Conservation (phyloP, 2,113 vertebrate genomes). For the Sakesphorus luctuosus region DNA sequence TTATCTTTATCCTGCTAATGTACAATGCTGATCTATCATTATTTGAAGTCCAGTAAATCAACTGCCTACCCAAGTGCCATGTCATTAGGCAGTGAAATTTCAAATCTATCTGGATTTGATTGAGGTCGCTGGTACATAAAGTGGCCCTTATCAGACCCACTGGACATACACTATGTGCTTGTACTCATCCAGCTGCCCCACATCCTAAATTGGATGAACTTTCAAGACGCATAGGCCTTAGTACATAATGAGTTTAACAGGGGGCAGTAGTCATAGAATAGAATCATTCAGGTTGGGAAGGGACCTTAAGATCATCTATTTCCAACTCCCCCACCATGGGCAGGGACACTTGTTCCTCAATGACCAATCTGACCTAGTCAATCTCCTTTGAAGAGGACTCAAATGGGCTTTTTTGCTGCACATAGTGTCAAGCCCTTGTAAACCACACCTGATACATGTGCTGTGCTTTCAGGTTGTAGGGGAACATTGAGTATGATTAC, state of each 20-base stretch:
- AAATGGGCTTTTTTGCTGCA: neutral
- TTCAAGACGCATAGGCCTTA: neutral
- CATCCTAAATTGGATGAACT: neutral
- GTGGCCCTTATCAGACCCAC: neutral
- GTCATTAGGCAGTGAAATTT: neutral
- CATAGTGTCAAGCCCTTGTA: neutral
- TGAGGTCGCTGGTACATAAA: neutral
- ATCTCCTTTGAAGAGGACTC: neutral
- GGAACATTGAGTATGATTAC: neutral
- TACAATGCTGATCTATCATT: neutral
- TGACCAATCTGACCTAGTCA: fast-evolving
- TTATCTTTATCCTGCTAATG: neutral
- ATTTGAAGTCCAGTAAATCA: neutral
- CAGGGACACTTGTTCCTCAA: neutral
- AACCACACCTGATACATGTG: neutral
- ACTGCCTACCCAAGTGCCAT: neutral
- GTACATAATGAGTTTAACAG: neutral
- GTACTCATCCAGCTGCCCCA: neutral
- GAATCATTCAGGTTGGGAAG: neutral
- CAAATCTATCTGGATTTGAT: neutral
- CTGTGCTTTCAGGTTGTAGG: neutral
- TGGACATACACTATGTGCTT: neutral
- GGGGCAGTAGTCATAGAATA: neutral
- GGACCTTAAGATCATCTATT: too few relatives aligned
- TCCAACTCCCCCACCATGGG: neutral